Evolutionary conservation across 2,888 invertebrate species (phyloP).

Genomic region (Acrobeloides nanus): DNA sequence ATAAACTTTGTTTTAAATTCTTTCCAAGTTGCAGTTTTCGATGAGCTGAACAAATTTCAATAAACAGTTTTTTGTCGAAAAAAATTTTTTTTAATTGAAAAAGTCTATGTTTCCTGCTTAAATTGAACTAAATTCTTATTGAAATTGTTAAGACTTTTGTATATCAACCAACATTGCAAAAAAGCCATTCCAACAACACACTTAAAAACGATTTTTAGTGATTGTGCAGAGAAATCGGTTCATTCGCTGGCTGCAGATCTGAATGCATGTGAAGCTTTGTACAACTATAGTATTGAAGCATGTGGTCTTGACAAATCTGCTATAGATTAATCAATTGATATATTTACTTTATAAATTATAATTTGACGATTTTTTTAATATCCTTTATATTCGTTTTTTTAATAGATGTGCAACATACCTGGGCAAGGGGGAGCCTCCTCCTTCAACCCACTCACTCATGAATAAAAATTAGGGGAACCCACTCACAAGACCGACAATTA

Average conservation of each 20-base stretch:
- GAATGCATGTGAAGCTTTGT: constrained; percentile 40
- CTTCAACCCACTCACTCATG: not conserved
- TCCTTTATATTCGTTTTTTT: constrained; percentile 1
- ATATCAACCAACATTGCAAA: not conserved
- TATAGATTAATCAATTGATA: constrained; percentile 4
- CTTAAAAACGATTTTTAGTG: constrained; percentile 22
- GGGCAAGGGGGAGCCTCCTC: too few relatives aligned
- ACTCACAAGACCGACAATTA: not conserved
- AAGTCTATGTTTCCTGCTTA: too few relatives aligned
- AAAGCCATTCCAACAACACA: not conserved
- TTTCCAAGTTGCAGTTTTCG: not conserved
- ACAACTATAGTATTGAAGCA: constrained; percentile 42
- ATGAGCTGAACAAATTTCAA: not conserved
- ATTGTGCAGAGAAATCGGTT: constrained; percentile 29
- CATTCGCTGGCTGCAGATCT: constrained; percentile 35
- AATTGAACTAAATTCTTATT: too few relatives aligned
- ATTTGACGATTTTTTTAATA: constrained; percentile 1
- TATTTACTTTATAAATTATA: not conserved
- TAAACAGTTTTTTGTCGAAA: not conserved
- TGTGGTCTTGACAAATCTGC: constrained; percentile 15
- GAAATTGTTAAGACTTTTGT: too few relatives aligned
- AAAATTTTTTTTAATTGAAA: constrained; percentile 9
- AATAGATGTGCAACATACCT: too few relatives aligned
- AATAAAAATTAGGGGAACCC: not conserved
- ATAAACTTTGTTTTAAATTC: constrained; percentile 2